A percentile compares a stretch with the other conserved stretches of the same genome.
Evolutionary conservation across 2,888 invertebrate genomes (phyloP).

Genomic region (Lydus trimaculatus): DNA sequence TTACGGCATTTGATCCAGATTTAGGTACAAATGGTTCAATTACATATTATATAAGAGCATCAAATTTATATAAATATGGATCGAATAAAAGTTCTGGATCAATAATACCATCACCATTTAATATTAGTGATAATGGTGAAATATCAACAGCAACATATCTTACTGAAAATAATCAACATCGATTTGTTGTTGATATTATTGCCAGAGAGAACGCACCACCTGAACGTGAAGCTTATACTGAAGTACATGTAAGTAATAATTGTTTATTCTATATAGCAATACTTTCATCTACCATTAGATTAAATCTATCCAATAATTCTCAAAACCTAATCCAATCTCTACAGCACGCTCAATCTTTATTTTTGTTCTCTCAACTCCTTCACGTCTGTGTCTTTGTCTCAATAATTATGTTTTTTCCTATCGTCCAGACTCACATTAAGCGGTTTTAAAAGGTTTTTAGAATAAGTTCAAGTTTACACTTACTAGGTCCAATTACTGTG

Average conservation of each 20-base stretch:
- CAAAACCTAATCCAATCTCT: too few species aligned
- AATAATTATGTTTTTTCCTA: too few species aligned
- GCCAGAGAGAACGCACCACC: constrained; percentile 84
- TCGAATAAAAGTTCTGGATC: constrained; percentile 81
- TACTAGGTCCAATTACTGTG: too few species aligned
- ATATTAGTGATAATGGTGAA: constrained; percentile 75
- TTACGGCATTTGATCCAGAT: constrained; percentile 85
- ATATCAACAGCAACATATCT: constrained; percentile 81
- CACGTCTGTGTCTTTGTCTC: too few species aligned
- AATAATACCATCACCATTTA: constrained; percentile 88
- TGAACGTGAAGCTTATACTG: constrained; percentile 76
- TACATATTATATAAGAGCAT: constrained; percentile 81
- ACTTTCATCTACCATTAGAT: too few species aligned
- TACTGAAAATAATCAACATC: constrained; percentile 88
- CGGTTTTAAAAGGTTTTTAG: too few species aligned
- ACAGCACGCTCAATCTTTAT: too few species aligned
- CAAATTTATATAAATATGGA: constrained; percentile 82
- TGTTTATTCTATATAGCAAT: constrained; percentile 9
- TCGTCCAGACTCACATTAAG: too few species aligned
- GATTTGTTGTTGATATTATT: constrained; percentile 83
- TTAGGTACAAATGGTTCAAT: constrained; percentile 83
- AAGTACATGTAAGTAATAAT: constrained; percentile 74
- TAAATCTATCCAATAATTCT: too few species aligned
- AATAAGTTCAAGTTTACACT: too few species aligned
- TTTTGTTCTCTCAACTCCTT: too few species aligned